Evolutionary conservation across 2,888 invertebrate genomes (phyloP), one percentile per base, ranked within the genome.

Genomic region (Druceiella hillmani): DNA sequence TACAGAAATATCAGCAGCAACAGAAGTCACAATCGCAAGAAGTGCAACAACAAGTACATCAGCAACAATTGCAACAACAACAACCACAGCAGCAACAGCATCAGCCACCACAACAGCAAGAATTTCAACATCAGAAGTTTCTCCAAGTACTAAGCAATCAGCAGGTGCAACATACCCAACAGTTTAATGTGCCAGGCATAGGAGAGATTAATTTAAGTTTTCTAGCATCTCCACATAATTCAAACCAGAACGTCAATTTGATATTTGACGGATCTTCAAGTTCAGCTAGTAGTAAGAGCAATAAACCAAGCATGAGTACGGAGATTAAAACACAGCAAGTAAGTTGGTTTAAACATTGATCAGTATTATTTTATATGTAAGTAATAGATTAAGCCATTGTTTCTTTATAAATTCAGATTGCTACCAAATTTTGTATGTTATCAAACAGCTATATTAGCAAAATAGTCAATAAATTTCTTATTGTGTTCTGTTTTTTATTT

Each of bases 181-280:
- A 68, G 50, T 66, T 66, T 53, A 67, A 66, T 57, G 65, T 68
- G 2, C 68, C 67, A 1, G 66, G 67, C n/a, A 65, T 69, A 28
- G 68, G 66, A 4, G 69, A 69, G 50, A 65, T 68, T 46, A 68
- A 67, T 51, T 57, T 68, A 13, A 68, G 65, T 47, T 68, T 67
- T 50, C 49, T 68, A 47, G 57, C 65, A 15, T 59, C 67, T 2
- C 63, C 67, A 3, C 65, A 64, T 46, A 62, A 56, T 53, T 7
- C 7, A 10, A 7, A 5, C 6, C 5, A 27, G 5, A 65, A 63
- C 62, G 62, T 65, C 35, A 65, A 66, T 53, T 52, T 66, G 36
- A 56, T 67, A 10, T 65, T 64, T 38, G 68, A 68, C 48, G n/a
- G n/a, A n/a, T n/a, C n/a, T n/a, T n/a, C n/a, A n/a, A 7, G 6